Conservation (phyloP, 2,797 vertebrate species). For the Neosalanx taihuensis region DNA sequence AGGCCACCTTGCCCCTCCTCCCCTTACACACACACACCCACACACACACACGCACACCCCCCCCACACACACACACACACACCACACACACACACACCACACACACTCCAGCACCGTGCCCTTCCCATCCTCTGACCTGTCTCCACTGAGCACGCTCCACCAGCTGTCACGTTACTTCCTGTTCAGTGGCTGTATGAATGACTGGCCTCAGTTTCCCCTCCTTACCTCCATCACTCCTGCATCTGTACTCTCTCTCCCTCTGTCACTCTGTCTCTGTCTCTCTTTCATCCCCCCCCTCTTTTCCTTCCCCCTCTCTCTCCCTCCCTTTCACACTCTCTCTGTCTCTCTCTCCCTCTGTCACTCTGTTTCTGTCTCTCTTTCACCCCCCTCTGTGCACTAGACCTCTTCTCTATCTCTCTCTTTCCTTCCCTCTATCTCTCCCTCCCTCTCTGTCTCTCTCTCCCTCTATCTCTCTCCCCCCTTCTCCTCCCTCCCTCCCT, state of each 20-base stretch:
- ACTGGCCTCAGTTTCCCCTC: conserved; percentile 36
- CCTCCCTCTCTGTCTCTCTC: no score
- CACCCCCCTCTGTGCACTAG: no score
- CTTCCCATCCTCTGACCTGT: conserved; percentile 53
- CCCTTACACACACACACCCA: conserved; percentile 18
- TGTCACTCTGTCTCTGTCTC: conserved; percentile 8
- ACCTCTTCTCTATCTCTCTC: no score
- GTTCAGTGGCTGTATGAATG: conserved; percentile 49
- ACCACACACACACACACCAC: conserved; percentile 16
- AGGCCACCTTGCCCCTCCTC: conserved; percentile 41
- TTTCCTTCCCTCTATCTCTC: no score
- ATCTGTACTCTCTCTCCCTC: conserved; percentile 1
- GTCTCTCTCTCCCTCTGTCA: neutral
- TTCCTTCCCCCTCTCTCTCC: conserved; percentile 9
- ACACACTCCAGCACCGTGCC: conserved; percentile 5
- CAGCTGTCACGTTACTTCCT: conserved; percentile 72
- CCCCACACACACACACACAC: conserved; percentile 17
- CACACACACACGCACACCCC: conserved; percentile 5
- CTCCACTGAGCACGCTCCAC: conserved; percentile 48
- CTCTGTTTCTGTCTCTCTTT: no score
- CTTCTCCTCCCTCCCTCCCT: neutral
- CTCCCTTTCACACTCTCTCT: neutral
- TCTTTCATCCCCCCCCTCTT: conserved; percentile 13
- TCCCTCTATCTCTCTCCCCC: no score
- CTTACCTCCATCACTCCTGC: neutral